phyloP scores from a whole-genome alignment of 2,797 vertebrate genomes.

The Acanthurus tractus region DNA sequence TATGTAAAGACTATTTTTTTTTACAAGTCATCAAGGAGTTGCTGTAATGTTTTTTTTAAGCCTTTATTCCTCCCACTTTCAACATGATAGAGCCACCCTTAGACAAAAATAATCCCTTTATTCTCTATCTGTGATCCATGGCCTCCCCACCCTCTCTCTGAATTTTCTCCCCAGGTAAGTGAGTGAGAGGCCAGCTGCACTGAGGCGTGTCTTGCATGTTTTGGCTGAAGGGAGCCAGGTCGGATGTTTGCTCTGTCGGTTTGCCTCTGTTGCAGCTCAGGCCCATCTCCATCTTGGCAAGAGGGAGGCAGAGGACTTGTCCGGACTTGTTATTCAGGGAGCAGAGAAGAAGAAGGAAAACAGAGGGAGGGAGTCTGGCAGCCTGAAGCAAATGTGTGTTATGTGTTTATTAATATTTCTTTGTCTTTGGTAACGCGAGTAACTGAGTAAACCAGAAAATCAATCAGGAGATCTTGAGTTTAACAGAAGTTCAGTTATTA shows the following conservation, averaged over 20 bases:
- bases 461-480: too few relatives aligned
- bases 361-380: constrained; percentile 28
- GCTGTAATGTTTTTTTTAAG: constrained; percentile 4
- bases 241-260: constrained; percentile 54
- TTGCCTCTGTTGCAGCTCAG: constrained; percentile 21
- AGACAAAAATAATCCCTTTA: constrained; percentile 24
- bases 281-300: constrained; percentile 14
- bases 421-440: constrained; percentile 21
- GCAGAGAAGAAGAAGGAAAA: constrained; percentile 26
- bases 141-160: constrained; percentile 15
- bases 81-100: constrained; percentile 8
- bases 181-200: constrained; percentile 50
- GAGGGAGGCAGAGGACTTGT: constrained; percentile 51
- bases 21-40: not conserved
- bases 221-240: constrained; percentile 43
- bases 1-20: not conserved
- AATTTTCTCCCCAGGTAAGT: constrained; percentile 47
- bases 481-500: too few relatives aligned
- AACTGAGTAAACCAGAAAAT: too few relatives aligned
- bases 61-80: constrained; percentile 2
- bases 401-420: constrained; percentile 14
- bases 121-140: constrained; percentile 28
- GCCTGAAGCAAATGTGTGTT: constrained; percentile 24
- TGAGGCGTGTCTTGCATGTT: constrained; percentile 51
- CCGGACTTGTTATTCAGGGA: constrained; percentile 56